Conservation (phyloP, 2,888 invertebrate species). For the Anagyrus pseudococci region DNA sequence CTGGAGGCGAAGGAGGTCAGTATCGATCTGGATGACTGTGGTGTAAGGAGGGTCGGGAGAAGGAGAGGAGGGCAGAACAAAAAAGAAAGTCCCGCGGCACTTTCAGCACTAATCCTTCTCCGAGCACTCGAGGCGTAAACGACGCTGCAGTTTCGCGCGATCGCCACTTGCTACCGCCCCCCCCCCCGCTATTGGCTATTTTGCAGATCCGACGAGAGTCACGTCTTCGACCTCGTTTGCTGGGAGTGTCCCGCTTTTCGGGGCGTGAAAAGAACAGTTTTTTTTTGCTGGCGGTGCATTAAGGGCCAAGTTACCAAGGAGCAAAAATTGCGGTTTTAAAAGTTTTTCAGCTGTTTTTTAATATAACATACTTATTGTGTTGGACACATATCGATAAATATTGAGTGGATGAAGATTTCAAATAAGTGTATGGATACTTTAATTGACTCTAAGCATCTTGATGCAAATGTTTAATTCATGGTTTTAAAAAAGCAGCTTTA, state of each 20-base stretch:
- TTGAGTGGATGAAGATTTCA: too few species aligned
- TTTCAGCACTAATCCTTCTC: conserved; percentile 14
- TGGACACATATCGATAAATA: too few species aligned
- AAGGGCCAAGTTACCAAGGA: too few species aligned
- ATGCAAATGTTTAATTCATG: too few species aligned
- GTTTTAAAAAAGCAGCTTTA: too few species aligned
- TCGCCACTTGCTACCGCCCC: not conserved
- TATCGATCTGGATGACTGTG: not conserved
- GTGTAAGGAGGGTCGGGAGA: too few species aligned
- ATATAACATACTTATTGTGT: too few species aligned
- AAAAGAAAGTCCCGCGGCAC: not conserved
- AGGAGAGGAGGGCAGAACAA: not conserved
- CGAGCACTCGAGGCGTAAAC: not conserved
- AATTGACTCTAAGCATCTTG: too few species aligned
- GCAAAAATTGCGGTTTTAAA: too few species aligned
- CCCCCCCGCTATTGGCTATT: not conserved
- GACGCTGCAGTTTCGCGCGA: conserved; percentile 12
- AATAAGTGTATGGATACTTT: too few species aligned
- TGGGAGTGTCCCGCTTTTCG: not conserved
- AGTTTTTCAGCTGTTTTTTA: too few species aligned
- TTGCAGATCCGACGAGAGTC: conserved; percentile 13
- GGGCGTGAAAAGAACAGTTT: conserved; percentile 6
- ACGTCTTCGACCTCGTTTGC: conserved; percentile 21
- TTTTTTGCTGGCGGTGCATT: not conserved
- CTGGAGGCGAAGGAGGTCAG: conserved; percentile 1